Base-by-base conservation (phyloP, 2,888 invertebrate genomes). In the Andrena fulva region DNA sequence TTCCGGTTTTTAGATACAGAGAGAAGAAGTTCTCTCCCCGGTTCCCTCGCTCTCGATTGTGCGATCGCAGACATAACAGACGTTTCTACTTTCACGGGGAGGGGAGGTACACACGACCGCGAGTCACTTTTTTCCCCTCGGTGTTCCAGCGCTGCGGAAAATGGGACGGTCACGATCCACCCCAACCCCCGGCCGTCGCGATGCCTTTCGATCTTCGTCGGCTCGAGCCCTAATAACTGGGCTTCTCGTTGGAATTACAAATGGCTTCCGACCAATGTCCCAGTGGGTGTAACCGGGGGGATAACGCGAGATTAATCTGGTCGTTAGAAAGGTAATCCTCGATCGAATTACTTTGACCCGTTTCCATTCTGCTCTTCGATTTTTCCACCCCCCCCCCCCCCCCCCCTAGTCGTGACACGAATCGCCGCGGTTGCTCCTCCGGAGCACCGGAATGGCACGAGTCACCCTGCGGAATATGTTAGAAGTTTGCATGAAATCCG, bases 311-410 rank as follows among this genome's bases (percentile, higher is more conserved):
- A 76, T 76, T 70, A 76, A 76, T 76, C 69, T 54, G 69, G 31
- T 70, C 63, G 76, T 76, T 76, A 76, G 70, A 70, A 62, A 54
- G 54, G 62, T 69, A 76, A 76, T 76, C 62, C 76, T n/a, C 42
- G 35, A 69, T 76, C 52, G 70, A 70, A 70, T 69, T 76, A 63
- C 70, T 29, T 42, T 16, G 60, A 70, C 76, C 62, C 60, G 35
- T 62, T 62, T 59, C 48, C n/a, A 16, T n/a, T n/a, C 63, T 27
- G 12, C 63, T 7, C 3, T 20, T 20, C n/a, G 24, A 73, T 56
- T 8, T 8, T 56, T 56, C 12, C 20, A 3, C 20, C 7, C 12
- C 2, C 20, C 16, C 12, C 27, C 27, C 12, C 20, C n/a, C 20
- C 7, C 12, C 2, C 20, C 16, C 12, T 2, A 27, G 56, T 1